Evolutionary conservation across 2,113 vertebrate genomes (phyloP).

Genomic region (Crotalus tigris): DNA sequence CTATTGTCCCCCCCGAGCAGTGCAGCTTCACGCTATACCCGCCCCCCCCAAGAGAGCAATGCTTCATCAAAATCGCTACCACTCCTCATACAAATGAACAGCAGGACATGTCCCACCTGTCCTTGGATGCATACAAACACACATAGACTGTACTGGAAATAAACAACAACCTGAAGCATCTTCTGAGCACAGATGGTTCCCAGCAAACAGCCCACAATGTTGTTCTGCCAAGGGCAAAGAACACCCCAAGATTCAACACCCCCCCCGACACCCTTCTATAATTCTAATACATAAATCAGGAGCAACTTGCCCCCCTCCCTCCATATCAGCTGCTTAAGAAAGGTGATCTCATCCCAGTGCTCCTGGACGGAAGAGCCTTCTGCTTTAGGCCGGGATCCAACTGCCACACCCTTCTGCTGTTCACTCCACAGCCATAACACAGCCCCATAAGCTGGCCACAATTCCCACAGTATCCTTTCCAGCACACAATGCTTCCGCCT

Average conservation of each 20-base stretch:
- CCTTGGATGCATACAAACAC: background rate
- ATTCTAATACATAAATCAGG: background rate
- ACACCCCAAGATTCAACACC: background rate
- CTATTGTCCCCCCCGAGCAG: background rate
- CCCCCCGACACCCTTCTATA: fast-evolving
- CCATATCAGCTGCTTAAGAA: background rate
- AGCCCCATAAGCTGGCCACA: background rate
- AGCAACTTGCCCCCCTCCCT: background rate
- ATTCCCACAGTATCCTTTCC: background rate
- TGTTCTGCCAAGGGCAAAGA: background rate
- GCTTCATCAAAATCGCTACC: background rate
- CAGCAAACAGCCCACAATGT: background rate
- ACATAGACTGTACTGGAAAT: background rate
- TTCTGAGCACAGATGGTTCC: background rate
- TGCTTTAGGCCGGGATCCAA: background rate
- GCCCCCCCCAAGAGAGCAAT: background rate
- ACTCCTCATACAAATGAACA: background rate
- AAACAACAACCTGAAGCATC: background rate
- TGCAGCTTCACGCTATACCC: background rate
- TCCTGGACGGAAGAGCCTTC: background rate
- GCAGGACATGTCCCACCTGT: background rate
- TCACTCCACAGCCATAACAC: background rate
- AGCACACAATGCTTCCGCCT: conserved; percentile 1
- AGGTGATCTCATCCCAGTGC: background rate
- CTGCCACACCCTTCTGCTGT: conserved; percentile 15